Percentiles rank a stretch among this genome's conserved stretches.
Conservation (phyloP, 2,888 invertebrate genomes). For the Theretra japonica region DNA sequence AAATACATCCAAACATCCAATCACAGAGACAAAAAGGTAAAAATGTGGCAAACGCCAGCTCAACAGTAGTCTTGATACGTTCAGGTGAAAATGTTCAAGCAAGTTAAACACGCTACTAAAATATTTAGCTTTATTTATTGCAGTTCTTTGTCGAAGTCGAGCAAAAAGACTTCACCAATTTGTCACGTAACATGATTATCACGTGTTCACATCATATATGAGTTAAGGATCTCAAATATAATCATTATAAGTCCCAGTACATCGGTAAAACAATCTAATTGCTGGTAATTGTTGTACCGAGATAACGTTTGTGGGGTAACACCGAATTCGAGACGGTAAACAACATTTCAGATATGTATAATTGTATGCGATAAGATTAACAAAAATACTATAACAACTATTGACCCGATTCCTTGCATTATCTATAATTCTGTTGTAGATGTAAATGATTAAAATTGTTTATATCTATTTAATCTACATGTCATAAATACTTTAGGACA, state of each 20-base stretch:
- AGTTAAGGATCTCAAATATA: background rate
- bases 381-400: background rate
- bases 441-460: background rate
- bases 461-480: background rate
- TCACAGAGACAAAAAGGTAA: too few relatives aligned
- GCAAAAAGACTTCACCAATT: too few relatives aligned
- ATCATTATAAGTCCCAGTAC: background rate
- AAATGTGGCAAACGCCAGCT: too few relatives aligned
- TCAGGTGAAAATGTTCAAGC: too few relatives aligned
- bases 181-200: background rate
- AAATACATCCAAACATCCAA: too few relatives aligned
- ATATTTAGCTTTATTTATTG: too few relatives aligned
- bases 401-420: conserved; percentile 6
- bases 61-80: too few relatives aligned
- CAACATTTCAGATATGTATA: background rate
- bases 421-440: background rate
- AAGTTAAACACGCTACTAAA: too few relatives aligned
- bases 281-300: background rate
- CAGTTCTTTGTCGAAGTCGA: too few relatives aligned
- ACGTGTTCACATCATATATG: background rate
- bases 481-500: too few relatives aligned
- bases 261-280: background rate
- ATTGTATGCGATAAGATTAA: conserved; percentile 10
- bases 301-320: background rate
- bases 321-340: background rate